These are phyloP conservation scores for Podarcis raffonei DNA, from an alignment of 2,113 vertebrate species.

Conservation along the genomic window DNA sequence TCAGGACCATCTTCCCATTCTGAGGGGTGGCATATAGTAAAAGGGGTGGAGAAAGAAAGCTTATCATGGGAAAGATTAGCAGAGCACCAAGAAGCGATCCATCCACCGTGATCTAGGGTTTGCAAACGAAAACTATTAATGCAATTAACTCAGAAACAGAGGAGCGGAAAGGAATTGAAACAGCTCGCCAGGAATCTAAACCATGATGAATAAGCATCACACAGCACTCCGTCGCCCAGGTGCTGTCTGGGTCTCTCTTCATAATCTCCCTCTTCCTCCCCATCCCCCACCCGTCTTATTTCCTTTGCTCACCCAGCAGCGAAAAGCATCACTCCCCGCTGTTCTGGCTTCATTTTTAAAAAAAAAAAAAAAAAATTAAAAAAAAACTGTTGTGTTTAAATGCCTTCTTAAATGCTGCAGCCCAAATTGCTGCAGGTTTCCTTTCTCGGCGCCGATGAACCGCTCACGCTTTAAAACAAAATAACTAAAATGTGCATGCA, in stretches of 20 bases:
- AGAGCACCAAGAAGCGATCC: neutral
- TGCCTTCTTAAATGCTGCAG: constrained; percentile 21
- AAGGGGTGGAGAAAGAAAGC: neutral
- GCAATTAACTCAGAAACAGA: neutral
- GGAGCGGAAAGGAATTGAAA: neutral
- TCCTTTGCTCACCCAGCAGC: neutral
- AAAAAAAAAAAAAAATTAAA: neutral
- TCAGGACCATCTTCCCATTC: neutral
- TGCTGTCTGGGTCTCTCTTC: neutral
- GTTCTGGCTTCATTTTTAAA: neutral
- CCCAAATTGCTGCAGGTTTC: constrained; percentile 39
- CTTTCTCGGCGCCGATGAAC: neutral
- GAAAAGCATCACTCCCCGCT: neutral
- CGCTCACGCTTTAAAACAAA: neutral
- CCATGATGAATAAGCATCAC: neutral
- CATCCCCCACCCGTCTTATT: neutral
- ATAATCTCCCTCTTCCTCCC: neutral
- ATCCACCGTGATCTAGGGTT: neutral
- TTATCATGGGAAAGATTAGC: neutral
- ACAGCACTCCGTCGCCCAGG: neutral
- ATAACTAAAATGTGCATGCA: neutral
- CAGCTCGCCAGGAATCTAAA: neutral
- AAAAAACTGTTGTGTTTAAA: neutral
- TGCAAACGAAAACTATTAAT: constrained; percentile 5
- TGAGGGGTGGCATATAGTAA: neutral